Evolutionary conservation across 2,113 vertebrate species (phyloP), one percentile per base, ranked within the genome.

Genomic region (Cricetomys ansorgei): DNA sequence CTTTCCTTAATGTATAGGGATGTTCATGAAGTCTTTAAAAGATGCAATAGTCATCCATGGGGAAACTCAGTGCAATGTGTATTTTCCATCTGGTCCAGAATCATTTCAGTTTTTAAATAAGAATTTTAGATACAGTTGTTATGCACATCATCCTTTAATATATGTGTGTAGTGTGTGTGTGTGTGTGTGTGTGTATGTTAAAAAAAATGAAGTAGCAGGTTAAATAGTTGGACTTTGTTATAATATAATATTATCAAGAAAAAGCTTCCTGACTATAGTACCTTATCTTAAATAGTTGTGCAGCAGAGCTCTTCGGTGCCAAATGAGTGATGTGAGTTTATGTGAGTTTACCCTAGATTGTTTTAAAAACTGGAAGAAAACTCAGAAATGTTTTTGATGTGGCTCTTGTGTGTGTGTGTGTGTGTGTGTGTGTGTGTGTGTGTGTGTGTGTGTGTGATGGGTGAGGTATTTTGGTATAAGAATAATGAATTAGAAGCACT

Each of bases 331-430:
- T n/a, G n/a, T n/a, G n/a, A 50, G 95, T 55, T 89, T 94, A 86
- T 48, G 43, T 88, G 50, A 34, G n/a, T 86, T 83, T 90, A 91
- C 95, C 53, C 85, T 95, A 87, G 34, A 92, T 62, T 29, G 34
- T 77, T 97, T 95, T 55, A 91, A 93, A 96, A 94, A 40, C 92
- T 59, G 92, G 59, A 90, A 81, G 95, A n/a, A 94, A 81, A 87
- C 15, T 77, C 76, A 94, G 40, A 91, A 94, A 96, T 67, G 72
- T 93, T 97, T 84, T 97, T 97, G 45, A 96, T 96, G 72, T 97
- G 92, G 69, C 15, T 96, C 48, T 55, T 40, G 21, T 70, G n/a
- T 48, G 29, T 76, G 45, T 50, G 73, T 76, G 75, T 50, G 45
- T 48, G 43, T 76, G 50, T 57, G 77, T 57, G 5, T 57, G 69